Evolutionary conservation across 2,888 invertebrate species (phyloP).

Genomic region (Petrolisthes cinctipes): DNA sequence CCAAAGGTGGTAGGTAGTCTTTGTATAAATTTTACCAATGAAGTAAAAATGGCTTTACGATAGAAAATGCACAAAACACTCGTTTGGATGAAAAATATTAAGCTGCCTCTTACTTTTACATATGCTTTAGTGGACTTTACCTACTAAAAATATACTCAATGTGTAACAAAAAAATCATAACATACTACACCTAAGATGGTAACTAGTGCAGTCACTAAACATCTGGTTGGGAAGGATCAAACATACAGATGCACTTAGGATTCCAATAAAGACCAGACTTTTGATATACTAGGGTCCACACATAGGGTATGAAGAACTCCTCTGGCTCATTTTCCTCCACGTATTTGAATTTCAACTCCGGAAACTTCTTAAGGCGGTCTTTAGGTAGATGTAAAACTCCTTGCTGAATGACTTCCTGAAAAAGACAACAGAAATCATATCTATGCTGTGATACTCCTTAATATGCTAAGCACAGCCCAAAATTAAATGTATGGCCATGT

Average conservation of each 20-base stretch:
- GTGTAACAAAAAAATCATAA: neutral
- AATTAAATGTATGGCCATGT: too few relatives aligned
- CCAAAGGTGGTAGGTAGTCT: too few relatives aligned
- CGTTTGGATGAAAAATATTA: neutral
- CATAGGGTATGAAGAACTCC: constrained; percentile 99
- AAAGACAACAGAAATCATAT: neutral
- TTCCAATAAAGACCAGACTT: constrained; percentile 74
- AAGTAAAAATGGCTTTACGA: constrained; percentile 3
- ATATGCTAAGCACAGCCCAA: too few relatives aligned
- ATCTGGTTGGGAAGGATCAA: constrained; percentile 56
- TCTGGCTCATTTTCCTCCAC: constrained; percentile 99
- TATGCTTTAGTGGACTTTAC: neutral
- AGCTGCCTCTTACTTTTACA: neutral
- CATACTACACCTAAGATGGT: neutral
- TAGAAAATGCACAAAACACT: neutral
- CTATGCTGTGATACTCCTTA: too few relatives aligned
- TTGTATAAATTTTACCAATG: neutral
- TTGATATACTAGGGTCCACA: constrained; percentile 89
- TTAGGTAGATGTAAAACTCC: constrained; percentile 64
- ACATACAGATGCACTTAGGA: constrained; percentile 69
- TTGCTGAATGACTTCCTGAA: constrained; percentile 63
- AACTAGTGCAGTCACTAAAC: constrained; percentile 14
- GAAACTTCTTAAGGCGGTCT: constrained; percentile 85
- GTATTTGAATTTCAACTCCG: constrained; percentile 97
- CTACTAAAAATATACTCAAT: neutral